These are phyloP conservation scores for Pristionchus japonicus DNA, from an alignment of 2,888 invertebrate genomes.

Conservation along the genomic window DNA sequence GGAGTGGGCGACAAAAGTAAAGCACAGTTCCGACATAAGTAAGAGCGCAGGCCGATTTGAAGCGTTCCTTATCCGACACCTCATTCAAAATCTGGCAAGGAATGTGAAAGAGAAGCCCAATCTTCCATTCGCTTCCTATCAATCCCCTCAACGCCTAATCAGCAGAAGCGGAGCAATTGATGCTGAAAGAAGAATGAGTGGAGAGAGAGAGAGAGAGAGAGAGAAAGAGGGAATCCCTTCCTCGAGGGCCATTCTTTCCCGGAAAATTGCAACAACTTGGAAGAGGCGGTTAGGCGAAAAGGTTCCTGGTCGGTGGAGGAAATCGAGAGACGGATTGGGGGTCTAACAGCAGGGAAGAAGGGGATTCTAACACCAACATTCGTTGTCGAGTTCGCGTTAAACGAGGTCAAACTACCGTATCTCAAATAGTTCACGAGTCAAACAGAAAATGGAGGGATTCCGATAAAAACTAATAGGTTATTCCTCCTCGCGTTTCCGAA, in stretches of 20 bases:
- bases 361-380: too few relatives aligned
- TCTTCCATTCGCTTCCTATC: too few relatives aligned
- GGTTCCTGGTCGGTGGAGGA: not conserved
- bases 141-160: not conserved
- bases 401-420: too few relatives aligned
- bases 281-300: not conserved
- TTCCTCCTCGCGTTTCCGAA: too few relatives aligned
- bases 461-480: too few relatives aligned
- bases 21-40: too few relatives aligned
- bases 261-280: slow-evolving; percentile 8
- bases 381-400: too few relatives aligned
- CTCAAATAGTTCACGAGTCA: too few relatives aligned
- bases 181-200: not conserved
- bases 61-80: too few relatives aligned
- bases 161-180: not conserved
- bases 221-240: not conserved
- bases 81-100: not conserved
- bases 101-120: not conserved
- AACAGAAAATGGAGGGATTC: too few relatives aligned
- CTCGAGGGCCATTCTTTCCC: not conserved
- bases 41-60: too few relatives aligned
- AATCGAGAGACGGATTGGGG: not conserved
- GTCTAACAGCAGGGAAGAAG: not conserved
- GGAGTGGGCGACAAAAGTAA: too few relatives aligned
- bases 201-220: not conserved